Conservation (phyloP, 2,888 invertebrate species). For the Agonopterix alstromeriana region DNA sequence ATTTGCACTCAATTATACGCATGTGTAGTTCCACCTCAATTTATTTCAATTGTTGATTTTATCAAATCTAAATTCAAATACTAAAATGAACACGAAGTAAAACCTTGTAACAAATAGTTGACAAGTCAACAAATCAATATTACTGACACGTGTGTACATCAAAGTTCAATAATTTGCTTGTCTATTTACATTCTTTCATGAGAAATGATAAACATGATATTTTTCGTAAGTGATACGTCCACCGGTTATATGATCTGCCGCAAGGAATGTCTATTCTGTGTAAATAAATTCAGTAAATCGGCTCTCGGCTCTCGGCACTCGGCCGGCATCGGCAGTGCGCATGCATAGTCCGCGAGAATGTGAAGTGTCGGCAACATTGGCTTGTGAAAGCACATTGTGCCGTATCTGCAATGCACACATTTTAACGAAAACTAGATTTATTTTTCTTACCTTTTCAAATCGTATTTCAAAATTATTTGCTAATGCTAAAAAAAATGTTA, state of each 20-base stretch:
- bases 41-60: too few species aligned
- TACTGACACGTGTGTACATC: background rate
- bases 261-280: conserved; percentile 46
- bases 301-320: background rate
- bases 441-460: background rate
- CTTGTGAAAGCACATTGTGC: conserved; percentile 25
- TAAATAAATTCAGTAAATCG: conserved; percentile 41
- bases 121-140: too few species aligned
- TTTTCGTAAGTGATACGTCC: conserved; percentile 36
- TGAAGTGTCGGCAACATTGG: conserved; percentile 37
- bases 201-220: conserved; percentile 12
- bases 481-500: background rate
- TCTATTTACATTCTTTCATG: conserved; percentile 7
- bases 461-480: too few species aligned
- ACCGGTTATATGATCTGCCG: conserved; percentile 42
- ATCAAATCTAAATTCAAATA: too few species aligned
- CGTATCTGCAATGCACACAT: conserved; percentile 6
- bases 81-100: too few species aligned
- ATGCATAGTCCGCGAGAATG: conserved; percentile 44
- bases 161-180: conserved; percentile 4
- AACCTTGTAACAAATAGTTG: too few species aligned
- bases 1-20: too few species aligned
- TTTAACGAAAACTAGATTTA: conserved; percentile 2
- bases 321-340: too few species aligned
- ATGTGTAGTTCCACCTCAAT: too few species aligned